Percentiles rank a stretch among this genome's conserved stretches.
Evolutionary conservation across 2,113 vertebrate genomes (phyloP).

Genomic region (Bubo scandiacus): DNA sequence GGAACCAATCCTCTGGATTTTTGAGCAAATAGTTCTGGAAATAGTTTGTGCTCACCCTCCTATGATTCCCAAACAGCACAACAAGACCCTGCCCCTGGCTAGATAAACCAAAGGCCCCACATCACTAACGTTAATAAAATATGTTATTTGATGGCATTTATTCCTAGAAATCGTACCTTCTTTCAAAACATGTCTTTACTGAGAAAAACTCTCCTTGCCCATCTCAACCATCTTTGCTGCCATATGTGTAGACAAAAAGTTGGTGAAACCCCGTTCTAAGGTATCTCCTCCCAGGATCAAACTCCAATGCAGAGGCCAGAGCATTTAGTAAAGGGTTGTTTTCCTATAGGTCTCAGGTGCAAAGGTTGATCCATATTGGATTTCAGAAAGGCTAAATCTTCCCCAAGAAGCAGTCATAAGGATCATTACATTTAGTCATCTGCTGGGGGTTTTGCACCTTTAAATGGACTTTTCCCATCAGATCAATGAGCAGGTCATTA

Average conservation of each 20-base stretch:
- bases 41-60: not conserved
- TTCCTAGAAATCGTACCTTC: not conserved
- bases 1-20: not conserved
- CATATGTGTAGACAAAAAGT: not conserved
- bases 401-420: not conserved
- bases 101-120: not conserved
- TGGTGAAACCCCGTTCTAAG: not conserved
- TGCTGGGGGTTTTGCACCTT: not conserved
- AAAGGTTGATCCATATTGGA: not conserved
- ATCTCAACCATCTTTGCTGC: not conserved
- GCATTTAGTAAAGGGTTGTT: not conserved
- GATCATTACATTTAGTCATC: not conserved
- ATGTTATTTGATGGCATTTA: not conserved
- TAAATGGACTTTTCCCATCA: not conserved
- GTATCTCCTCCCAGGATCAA: not conserved
- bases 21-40: not conserved
- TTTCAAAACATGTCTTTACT: not conserved
- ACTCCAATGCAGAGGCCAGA: not conserved
- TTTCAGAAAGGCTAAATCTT: constrained; percentile 1
- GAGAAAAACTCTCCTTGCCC: not conserved
- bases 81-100: not conserved
- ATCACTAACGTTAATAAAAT: too few relatives aligned
- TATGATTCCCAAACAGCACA: not conserved
- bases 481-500: not conserved
- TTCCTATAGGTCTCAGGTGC: not conserved